A percentile compares a stretch with the other conserved stretches of the same genome.
These are phyloP conservation scores for Cinara cedri DNA, from an alignment of 2,888 invertebrate species.

Conservation along the genomic window DNA sequence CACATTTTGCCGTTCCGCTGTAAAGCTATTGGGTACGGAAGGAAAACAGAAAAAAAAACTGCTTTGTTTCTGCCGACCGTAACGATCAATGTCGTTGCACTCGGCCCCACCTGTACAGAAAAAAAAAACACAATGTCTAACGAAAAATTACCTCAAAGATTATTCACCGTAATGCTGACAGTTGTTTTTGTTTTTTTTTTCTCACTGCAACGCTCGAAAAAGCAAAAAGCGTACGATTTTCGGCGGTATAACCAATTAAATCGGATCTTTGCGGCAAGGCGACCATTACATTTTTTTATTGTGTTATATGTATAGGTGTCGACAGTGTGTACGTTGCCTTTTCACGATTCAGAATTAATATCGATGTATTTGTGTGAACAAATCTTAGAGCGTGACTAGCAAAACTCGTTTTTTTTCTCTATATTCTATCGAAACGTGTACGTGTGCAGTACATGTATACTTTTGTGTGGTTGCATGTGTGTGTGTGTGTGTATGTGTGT, in stretches of 20 bases:
- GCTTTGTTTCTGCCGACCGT: slow-evolving; percentile 30
- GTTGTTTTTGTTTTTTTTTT: slow-evolving; percentile 20
- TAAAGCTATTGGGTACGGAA: slow-evolving; percentile 39
- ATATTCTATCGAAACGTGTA: slow-evolving; percentile 8
- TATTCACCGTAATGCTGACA: slow-evolving; percentile 52
- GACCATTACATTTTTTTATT: background rate
- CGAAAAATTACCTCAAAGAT: slow-evolving; percentile 21
- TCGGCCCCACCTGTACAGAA: slow-evolving; percentile 7
- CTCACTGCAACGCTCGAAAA: background rate
- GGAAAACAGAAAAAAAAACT: slow-evolving; percentile 19
- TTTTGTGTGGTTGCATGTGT: background rate
- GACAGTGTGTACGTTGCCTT: background rate
- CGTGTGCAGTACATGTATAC: background rate
- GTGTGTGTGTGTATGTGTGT: background rate
- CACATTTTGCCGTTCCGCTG: slow-evolving; percentile 21
- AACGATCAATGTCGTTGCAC: slow-evolving; percentile 55
- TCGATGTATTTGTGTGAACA: slow-evolving; percentile 42
- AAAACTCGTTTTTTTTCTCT: slow-evolving; percentile 35
- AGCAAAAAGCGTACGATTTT: slow-evolving; percentile 7
- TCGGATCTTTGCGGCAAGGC: slow-evolving; percentile 4
- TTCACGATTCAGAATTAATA: slow-evolving; percentile 16
- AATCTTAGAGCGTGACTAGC: slow-evolving; percentile 45
- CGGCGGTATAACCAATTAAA: slow-evolving; percentile 13
- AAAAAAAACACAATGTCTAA: background rate
- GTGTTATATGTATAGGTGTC: no score